phyloP scores from a whole-genome alignment of 2,113 vertebrate genomes.

The Anarhynchus alexandrinus region DNA sequence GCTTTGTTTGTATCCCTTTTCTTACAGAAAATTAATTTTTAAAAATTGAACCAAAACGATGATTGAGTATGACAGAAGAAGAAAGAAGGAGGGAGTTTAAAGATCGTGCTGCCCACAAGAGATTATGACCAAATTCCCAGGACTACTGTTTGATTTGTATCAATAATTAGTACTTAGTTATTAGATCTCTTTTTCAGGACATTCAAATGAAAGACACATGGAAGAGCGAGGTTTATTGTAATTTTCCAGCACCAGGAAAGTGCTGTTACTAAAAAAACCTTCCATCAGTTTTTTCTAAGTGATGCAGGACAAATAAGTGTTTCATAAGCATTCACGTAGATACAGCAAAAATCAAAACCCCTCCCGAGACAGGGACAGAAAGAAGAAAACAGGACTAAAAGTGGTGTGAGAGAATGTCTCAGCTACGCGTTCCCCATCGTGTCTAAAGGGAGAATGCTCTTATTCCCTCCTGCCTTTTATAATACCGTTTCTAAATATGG shows the following conservation, averaged over 20 bases:
- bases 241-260: neutral
- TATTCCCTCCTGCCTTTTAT: neutral
- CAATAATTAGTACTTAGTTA: neutral
- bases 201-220: neutral
- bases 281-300: neutral
- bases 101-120: neutral
- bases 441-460: neutral
- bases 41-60: neutral
- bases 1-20: constrained; percentile 11
- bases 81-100: neutral
- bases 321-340: neutral
- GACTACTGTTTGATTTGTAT: neutral
- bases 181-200: neutral
- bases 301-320: neutral
- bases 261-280: neutral
- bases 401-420: neutral
- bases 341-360: neutral
- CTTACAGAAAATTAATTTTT: constrained; percentile 10
- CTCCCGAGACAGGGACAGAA: neutral
- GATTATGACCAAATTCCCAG: neutral
- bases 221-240: neutral
- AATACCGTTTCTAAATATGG: neutral
- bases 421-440: neutral
- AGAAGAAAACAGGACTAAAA: neutral
- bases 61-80: neutral